Conservation (phyloP, 2,888 invertebrate species). For the Drosophila vallismaia region DNA sequence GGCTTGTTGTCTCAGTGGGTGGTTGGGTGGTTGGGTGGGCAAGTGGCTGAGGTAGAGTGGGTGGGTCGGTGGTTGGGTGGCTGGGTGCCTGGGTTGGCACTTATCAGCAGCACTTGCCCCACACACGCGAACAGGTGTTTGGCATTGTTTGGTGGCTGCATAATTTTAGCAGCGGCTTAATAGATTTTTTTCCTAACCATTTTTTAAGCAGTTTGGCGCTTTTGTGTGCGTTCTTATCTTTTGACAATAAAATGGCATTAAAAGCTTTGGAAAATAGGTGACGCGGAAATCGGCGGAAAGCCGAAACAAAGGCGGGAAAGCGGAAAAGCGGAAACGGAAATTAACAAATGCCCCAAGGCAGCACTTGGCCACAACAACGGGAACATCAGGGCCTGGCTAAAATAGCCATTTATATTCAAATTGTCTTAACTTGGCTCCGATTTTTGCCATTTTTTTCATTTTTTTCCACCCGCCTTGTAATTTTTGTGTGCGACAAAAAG, state of each 20-base stretch:
- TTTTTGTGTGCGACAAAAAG: slow-evolving; percentile 17
- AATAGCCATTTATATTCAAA: slow-evolving; percentile 66
- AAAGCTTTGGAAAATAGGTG: slow-evolving; percentile 51
- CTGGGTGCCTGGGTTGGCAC: slow-evolving; percentile 15
- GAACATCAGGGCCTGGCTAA: slow-evolving; percentile 27
- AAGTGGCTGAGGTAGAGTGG: background rate
- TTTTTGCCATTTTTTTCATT: slow-evolving; percentile 32
- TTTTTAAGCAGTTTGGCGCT: slow-evolving; percentile 26
- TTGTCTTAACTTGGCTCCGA: slow-evolving; percentile 51
- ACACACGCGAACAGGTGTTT: slow-evolving; percentile 53
- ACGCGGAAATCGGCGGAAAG: slow-evolving; percentile 10
- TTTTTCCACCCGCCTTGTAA: slow-evolving; percentile 13
- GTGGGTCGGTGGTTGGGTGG: background rate
- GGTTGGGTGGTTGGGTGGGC: background rate
- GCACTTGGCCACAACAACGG: slow-evolving; percentile 57
- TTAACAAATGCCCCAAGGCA: slow-evolving; percentile 65
- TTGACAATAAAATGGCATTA: slow-evolving; percentile 71
- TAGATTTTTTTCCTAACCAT: slow-evolving; percentile 1
- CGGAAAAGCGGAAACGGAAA: slow-evolving; percentile 54
- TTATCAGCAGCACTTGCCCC: slow-evolving; percentile 37
- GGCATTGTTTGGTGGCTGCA: slow-evolving; percentile 47
- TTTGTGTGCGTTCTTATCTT: slow-evolving; percentile 65
- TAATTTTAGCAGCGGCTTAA: slow-evolving; percentile 24
- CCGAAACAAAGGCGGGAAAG: slow-evolving; percentile 43
- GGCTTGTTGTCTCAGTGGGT: background rate